phyloP scores from a whole-genome alignment of 2,113 vertebrate genomes.

The Heptranchias perlo region DNA sequence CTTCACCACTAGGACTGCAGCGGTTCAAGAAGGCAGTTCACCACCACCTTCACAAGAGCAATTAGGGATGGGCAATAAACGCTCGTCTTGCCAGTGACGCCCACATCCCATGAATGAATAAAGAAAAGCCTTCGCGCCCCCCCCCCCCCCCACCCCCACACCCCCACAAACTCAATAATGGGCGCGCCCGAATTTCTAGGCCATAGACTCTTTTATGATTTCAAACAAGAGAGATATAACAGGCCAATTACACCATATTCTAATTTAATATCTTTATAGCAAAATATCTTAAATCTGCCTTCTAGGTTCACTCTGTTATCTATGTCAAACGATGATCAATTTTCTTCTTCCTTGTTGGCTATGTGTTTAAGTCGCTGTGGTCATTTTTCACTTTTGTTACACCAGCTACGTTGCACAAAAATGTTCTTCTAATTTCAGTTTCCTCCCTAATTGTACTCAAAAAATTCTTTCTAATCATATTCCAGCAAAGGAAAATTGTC shows the following conservation, averaged over 20 bases:
- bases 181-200: not conserved
- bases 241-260: not conserved
- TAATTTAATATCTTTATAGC: too few species aligned
- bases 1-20: too few species aligned
- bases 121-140: too few species aligned
- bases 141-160: not conserved
- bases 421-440: not conserved
- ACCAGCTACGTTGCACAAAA: not conserved
- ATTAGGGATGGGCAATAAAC: too few species aligned
- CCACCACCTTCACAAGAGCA: too few species aligned
- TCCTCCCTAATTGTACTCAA: not conserved
- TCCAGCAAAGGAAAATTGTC: not conserved
- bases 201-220: not conserved
- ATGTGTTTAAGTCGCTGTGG: not conserved
- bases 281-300: not conserved
- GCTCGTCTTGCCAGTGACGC: too few species aligned
- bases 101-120: too few species aligned
- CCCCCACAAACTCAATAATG: not conserved
- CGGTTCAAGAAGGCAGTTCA: too few species aligned
- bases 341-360: not conserved
- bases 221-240: not conserved
- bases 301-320: too few species aligned
- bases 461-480: not conserved
- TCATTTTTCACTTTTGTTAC: not conserved
- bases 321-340: not conserved